These are phyloP conservation scores for Gymnoscopelus microlampas DNA, from an alignment of 2,797 vertebrate genomes.

Conservation along the genomic window DNA sequence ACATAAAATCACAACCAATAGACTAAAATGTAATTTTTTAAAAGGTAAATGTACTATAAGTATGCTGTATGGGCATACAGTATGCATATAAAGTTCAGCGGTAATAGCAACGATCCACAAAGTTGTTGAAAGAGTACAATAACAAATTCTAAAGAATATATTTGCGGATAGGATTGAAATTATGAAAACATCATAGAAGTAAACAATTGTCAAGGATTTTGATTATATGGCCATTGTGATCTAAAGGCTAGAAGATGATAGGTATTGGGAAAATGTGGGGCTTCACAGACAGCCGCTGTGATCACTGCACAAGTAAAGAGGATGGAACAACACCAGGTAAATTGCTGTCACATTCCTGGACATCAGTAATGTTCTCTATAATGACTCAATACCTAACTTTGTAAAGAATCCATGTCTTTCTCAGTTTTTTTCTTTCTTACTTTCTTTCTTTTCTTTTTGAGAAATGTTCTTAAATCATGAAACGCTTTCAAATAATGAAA, in stretches of 20 bases:
- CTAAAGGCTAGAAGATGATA: constrained; percentile 3
- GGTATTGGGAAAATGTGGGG: too few relatives aligned
- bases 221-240: constrained; percentile 18
- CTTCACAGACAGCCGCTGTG: constrained; percentile 1
- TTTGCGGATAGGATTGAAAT: too few relatives aligned
- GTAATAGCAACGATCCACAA: too few relatives aligned
- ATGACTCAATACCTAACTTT: constrained; percentile 21
- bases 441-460: too few relatives aligned
- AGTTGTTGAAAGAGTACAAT: too few relatives aligned
- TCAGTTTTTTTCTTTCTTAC: too few relatives aligned
- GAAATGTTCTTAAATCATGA: constrained; percentile 1
- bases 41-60: constrained; percentile 13
- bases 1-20: constrained; percentile 32
- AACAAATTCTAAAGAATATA: too few relatives aligned
- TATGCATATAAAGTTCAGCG: constrained; percentile 17
- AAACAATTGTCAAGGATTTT: constrained; percentile 22
- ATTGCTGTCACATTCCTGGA: constrained; percentile 21
- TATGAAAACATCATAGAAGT: constrained; percentile 22
- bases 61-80: constrained; percentile 18
- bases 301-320: neutral
- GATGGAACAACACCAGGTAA: neutral
- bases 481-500: constrained; percentile 7
- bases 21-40: neutral
- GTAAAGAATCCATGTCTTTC: too few relatives aligned
- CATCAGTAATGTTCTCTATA: neutral